Evolutionary conservation across 2,888 invertebrate species (phyloP), one percentile per base, ranked within the genome.

Genomic region (Aspidiotus destructor): DNA sequence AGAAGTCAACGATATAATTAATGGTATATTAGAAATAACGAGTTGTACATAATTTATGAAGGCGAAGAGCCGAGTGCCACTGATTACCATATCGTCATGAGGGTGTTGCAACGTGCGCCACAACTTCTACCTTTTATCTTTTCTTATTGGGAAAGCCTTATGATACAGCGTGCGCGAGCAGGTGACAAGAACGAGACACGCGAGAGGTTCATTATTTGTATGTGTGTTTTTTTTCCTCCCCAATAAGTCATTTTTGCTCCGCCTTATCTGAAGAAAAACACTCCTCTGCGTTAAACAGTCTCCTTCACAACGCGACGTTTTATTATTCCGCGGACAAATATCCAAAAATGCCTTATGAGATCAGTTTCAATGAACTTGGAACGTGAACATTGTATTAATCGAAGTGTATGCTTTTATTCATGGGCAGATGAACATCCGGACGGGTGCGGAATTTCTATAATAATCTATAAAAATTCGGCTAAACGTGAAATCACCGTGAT

Each of bases 61-160:
- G 11, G 48, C n/a, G 48, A 48, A 48, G 48, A 44, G 16, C 61
- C 16, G 7, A 28, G 13, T 11, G 62, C 62, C 62, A 52, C 62
- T 62, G 62, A 62, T 62, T 62, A 62, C 62, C 62, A 62, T 62
- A 62, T 62, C 62, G 28, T 28, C 28, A 62, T 62, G 62, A 62
- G 62, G 62, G 62, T 62, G 52, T 52, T 48, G 62, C 62, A 44
- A 40, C 62, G n/a, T 62, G 53, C 62, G 52, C 62, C 62, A 62
- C 62, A 52, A 52, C 62, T 62, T 52, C 62, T 52, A 48, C 17
- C 13, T 53, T 28, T 52, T 52, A 15, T 41, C 41, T n/a, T 60
- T 28, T n/a, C 61, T 41, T 42, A 44, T 3, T 61, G 28, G 28
- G 28, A 41, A 62, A 16, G 62, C 62, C 62, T 62, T 53, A 62